Evolutionary conservation across 2,888 invertebrate species (phyloP).

Genomic region (Epistrophe eligans): DNA sequence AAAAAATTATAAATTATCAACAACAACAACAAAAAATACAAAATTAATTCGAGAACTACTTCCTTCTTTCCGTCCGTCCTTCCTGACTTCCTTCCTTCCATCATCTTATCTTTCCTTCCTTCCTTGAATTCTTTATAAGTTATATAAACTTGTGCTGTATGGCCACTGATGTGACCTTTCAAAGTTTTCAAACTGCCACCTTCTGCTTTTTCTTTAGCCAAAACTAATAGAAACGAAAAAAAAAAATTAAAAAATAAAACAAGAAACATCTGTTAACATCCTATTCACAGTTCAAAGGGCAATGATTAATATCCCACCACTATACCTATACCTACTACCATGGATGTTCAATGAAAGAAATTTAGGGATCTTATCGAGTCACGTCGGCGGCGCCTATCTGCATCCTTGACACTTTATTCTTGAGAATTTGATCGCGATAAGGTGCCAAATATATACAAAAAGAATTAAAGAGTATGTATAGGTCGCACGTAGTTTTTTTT

Average conservation of each 20-base stretch:
- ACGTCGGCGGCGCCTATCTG: slow-evolving; percentile 55
- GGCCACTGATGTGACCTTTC: not conserved
- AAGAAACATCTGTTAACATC: slow-evolving; percentile 55
- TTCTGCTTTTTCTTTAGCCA: not conserved
- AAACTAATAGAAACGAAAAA: slow-evolving; percentile 9
- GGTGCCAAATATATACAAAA: slow-evolving; percentile 6
- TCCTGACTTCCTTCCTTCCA: slow-evolving; percentile 2
- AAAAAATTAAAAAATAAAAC: slow-evolving; percentile 10
- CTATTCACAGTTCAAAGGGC: slow-evolving; percentile 41
- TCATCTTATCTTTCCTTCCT: not conserved
- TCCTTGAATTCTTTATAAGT: slow-evolving; percentile 3
- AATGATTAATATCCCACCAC: slow-evolving; percentile 64
- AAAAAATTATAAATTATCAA: not conserved
- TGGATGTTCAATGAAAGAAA: slow-evolving; percentile 37
- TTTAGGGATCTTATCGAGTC: slow-evolving; percentile 65
- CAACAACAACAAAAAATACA: slow-evolving; percentile 34
- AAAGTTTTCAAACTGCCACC: slow-evolving; percentile 41
- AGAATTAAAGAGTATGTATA: not conserved
- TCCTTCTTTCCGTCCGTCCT: slow-evolving; percentile 12
- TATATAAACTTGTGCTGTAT: not conserved
- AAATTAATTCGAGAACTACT: slow-evolving; percentile 54
- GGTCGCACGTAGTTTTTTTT: not conserved
- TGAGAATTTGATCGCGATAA: slow-evolving; percentile 57
- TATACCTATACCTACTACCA: not conserved
- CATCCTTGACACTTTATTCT: slow-evolving; percentile 29